A percentile compares a stretch with the other conserved stretches of the same genome.
phyloP scores from a whole-genome alignment of 2,888 invertebrate species.

The Spodoptera picta region DNA sequence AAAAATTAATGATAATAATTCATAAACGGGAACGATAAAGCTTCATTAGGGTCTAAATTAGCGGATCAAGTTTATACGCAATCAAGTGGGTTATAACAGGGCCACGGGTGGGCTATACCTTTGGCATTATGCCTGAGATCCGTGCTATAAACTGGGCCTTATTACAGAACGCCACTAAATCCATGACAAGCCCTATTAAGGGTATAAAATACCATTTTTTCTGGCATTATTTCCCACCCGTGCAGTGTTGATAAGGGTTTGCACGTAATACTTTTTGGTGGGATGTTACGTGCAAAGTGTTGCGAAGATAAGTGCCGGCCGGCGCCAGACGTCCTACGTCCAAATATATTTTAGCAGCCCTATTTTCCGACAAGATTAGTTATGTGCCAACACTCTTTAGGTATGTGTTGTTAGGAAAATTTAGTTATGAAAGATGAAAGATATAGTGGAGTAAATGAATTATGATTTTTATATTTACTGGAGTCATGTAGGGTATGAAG shows the following conservation, averaged over 20 bases:
- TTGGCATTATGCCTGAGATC: slow-evolving; percentile 58
- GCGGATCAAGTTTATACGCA: slow-evolving; percentile 69
- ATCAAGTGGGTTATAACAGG: slow-evolving; percentile 59
- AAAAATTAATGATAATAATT: slow-evolving; percentile 52
- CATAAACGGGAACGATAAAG: slow-evolving; percentile 62
- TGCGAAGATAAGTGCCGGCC: slow-evolving; percentile 16
- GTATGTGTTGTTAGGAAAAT: too few relatives aligned
- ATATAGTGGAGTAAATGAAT: not conserved
- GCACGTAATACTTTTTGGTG: slow-evolving; percentile 34
- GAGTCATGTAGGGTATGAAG: too few relatives aligned
- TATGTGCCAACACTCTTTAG: too few relatives aligned
- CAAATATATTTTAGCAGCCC: slow-evolving; percentile 1
- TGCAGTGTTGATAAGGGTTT: slow-evolving; percentile 46
- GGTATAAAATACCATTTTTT: slow-evolving; percentile 37
- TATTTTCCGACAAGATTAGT: too few relatives aligned
- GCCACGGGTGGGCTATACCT: slow-evolving; percentile 59
- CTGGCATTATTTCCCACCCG: slow-evolving; percentile 44
- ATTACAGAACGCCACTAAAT: slow-evolving; percentile 48
- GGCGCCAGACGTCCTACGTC: not conserved
- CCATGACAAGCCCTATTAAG: slow-evolving; percentile 40
- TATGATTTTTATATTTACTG: too few relatives aligned
- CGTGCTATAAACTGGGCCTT: slow-evolving; percentile 59
- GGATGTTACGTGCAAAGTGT: slow-evolving; percentile 18
- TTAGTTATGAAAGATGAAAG: too few relatives aligned
- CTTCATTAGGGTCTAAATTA: slow-evolving; percentile 62